Evolutionary conservation across 2,113 vertebrate species (phyloP).

Genomic region (Sinocyclocheilus maitianheensis): DNA sequence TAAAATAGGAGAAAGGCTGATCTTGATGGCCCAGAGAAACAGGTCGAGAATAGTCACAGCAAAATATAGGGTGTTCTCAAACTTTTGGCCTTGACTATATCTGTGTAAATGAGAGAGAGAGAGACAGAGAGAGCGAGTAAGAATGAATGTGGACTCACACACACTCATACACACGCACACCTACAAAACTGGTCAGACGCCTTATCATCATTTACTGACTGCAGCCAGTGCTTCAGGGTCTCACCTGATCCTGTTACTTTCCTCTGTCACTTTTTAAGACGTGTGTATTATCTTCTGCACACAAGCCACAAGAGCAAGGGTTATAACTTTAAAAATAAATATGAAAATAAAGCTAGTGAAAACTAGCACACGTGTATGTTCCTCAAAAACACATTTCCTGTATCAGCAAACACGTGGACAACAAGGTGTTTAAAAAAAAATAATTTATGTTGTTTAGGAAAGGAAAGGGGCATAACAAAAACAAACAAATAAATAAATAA

Average conservation of each 20-base stretch:
- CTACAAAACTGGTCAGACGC: not conserved
- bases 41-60: conserved; percentile 15
- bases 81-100: not conserved
- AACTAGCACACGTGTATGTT: not conserved
- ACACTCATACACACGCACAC: not conserved
- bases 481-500: not conserved
- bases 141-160: conserved; percentile 34
- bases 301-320: not conserved
- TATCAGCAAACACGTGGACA: not conserved
- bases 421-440: not conserved
- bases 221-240: conserved; percentile 34
- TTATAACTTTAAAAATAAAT: not conserved
- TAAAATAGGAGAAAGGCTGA: conserved; percentile 23
- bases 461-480: not conserved
- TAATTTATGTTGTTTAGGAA: not conserved
- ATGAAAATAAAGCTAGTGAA: not conserved
- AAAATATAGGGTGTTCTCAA: conserved; percentile 18
- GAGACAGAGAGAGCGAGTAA: not conserved
- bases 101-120: not conserved
- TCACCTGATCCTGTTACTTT: conserved; percentile 37
- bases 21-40: conserved; percentile 59
- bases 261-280: not conserved
- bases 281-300: not conserved
- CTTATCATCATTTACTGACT: conserved; percentile 25
- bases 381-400: not conserved